Conservation (phyloP, 1,140 invertebrate species). For the Ceratosolen fusciceps region DNA sequence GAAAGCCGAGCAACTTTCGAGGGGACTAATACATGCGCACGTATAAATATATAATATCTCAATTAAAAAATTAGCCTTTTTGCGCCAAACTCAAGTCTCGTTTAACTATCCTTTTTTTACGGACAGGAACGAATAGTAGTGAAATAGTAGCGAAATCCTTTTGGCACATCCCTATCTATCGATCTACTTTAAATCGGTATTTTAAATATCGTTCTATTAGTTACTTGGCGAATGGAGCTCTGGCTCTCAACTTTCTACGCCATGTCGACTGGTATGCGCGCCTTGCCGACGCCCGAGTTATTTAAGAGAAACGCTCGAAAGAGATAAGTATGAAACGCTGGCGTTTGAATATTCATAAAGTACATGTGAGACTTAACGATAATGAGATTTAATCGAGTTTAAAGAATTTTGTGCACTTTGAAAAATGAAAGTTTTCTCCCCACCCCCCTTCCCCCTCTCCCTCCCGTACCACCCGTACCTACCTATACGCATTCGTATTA, state of each 20-base stretch:
- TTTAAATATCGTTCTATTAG: slow-evolving; percentile 37
- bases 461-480: too few relatives aligned
- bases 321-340: background rate
- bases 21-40: background rate
- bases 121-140: too few relatives aligned
- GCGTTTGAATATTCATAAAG: slow-evolving; percentile 5
- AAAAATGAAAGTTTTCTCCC: background rate
- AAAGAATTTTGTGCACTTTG: background rate
- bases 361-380: background rate
- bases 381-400: slow-evolving; percentile 1
- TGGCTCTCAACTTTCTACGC: slow-evolving; percentile 17
- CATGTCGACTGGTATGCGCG: background rate
- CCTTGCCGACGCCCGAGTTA: background rate
- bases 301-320: background rate
- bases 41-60: background rate
- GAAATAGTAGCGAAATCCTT: background rate
- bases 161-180: background rate
- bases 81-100: background rate
- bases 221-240: background rate
- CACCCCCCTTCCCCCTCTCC: background rate
- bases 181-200: slow-evolving; percentile 13
- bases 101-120: background rate
- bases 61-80: background rate
- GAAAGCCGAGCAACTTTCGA: background rate
- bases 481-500: background rate